Conservation (phyloP, 1,140 invertebrate species). For the Drepana arcuata region DNA sequence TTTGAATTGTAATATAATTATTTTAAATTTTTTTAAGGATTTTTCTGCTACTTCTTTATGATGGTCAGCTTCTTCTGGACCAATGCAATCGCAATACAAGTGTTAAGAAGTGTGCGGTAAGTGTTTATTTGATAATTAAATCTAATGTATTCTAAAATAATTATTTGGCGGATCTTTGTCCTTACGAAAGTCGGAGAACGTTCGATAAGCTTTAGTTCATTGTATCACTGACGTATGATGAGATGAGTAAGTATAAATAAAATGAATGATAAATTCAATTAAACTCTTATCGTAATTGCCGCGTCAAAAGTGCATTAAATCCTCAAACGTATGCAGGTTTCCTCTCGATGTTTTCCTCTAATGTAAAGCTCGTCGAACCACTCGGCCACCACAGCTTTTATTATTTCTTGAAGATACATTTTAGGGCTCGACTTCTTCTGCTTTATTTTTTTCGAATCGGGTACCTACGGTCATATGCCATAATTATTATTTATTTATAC, state of each 20-base stretch:
- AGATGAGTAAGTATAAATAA: neutral
- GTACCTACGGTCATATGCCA: too few relatives aligned
- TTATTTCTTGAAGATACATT: neutral
- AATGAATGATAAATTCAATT: neutral
- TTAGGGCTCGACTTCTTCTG: too few relatives aligned
- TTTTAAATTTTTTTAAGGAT: slow-evolving; percentile 32
- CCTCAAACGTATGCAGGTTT: too few relatives aligned
- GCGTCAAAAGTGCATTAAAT: too few relatives aligned
- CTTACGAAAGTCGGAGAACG: neutral
- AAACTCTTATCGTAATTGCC: neutral
- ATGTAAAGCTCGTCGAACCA: too few relatives aligned
- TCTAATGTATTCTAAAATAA: neutral
- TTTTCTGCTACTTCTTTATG: slow-evolving; percentile 43
- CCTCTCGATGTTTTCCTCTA: too few relatives aligned
- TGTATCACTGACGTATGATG: neutral
- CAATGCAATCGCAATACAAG: slow-evolving; percentile 53
- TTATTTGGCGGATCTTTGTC: neutral
- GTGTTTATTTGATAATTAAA: slow-evolving; percentile 6
- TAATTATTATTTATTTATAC: neutral
- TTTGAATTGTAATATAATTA: neutral
- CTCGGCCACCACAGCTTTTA: too few relatives aligned
- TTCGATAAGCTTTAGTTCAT: neutral
- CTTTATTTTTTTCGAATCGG: too few relatives aligned
- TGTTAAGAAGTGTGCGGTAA: slow-evolving; percentile 40
- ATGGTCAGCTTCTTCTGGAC: slow-evolving; percentile 51